Conservation (phyloP, 2,113 vertebrate genomes). For the Callospermophilus lateralis region DNA sequence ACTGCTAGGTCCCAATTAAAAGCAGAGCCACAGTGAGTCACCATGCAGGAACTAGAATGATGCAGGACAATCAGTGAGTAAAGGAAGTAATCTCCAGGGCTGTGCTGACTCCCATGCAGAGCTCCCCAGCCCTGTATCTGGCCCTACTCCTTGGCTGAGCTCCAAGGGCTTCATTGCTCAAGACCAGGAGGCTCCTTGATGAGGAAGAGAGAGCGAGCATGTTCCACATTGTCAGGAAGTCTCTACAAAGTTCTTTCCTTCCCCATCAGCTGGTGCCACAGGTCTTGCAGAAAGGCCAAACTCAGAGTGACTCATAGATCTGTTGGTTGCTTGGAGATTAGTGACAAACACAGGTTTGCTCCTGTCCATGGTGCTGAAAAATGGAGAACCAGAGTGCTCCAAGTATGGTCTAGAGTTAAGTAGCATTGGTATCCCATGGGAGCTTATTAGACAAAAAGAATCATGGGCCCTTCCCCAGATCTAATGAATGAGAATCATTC, state of each 20-base stretch:
- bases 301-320: not conserved
- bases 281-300: not conserved
- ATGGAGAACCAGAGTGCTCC: not conserved
- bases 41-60: not conserved
- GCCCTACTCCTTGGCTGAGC: not conserved
- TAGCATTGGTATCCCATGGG: not conserved
- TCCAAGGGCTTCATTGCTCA: not conserved
- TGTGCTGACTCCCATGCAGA: not conserved
- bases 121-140: not conserved
- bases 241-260: not conserved
- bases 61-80: not conserved
- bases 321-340: not conserved
- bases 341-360: not conserved
- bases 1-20: not conserved
- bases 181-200: not conserved
- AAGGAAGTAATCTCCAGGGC: not conserved
- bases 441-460: not conserved
- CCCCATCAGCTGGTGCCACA: not conserved
- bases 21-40: constrained; percentile 2
- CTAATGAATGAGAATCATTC: constrained; percentile 25
- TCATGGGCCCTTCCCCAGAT: not conserved
- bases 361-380: constrained; percentile 80
- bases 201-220: not conserved
- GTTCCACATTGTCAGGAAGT: not conserved
- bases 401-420: not conserved